A percentile compares a stretch with the other conserved stretches of the same genome.
phyloP scores from a whole-genome alignment of 2,113 vertebrate species.

The Otolemur garnettii region DNA sequence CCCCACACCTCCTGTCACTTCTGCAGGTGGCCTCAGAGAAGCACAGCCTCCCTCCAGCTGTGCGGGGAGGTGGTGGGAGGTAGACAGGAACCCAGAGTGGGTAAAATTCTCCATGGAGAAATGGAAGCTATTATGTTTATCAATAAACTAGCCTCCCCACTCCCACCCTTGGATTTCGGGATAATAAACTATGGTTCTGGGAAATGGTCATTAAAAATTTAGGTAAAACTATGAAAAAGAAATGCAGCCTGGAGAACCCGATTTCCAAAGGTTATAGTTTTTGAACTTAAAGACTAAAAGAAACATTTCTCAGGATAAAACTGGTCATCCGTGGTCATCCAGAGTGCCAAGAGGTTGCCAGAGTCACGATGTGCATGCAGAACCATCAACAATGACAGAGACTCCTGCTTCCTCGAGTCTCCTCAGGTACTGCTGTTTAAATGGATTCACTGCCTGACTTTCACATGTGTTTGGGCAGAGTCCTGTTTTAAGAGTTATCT shows the following conservation, averaged over 20 bases:
- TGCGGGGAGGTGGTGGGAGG: background rate
- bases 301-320: constrained; percentile 43
- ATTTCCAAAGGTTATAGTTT: constrained; percentile 28
- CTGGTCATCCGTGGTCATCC: background rate
- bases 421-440: background rate
- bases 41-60: background rate
- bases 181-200: constrained; percentile 51
- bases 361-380: constrained; percentile 46
- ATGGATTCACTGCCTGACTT: background rate
- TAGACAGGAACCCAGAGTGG: background rate
- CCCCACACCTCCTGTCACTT: background rate
- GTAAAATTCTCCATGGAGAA: background rate
- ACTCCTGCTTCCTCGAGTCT: constrained; percentile 14
- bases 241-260: constrained; percentile 15
- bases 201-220: constrained; percentile 55
- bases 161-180: background rate
- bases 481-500: background rate
- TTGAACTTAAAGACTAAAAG: constrained; percentile 38
- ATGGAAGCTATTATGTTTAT: background rate
- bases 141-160: background rate
- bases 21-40: background rate
- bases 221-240: constrained; percentile 36
- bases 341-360: background rate
- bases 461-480: background rate
- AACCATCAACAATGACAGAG: background rate